A percentile compares a stretch with the other conserved stretches of the same genome.
Evolutionary conservation across 92 coral and sea anemone species (phyloP).

Genomic region (Umimayanthus chanpuru): DNA sequence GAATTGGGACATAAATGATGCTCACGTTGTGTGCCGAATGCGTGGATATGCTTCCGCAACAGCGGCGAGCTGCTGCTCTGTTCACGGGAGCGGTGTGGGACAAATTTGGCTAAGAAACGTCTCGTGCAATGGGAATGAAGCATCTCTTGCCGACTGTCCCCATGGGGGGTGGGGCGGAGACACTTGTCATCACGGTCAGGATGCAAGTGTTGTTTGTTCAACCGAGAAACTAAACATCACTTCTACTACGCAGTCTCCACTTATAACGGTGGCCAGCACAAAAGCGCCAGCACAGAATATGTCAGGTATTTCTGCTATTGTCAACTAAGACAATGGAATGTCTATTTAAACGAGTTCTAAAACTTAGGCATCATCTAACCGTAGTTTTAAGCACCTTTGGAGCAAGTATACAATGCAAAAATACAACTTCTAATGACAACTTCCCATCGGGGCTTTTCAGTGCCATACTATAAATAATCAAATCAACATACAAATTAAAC

Average conservation of each 20-base stretch:
- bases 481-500: too few species aligned
- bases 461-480: too few species aligned
- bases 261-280: not conserved
- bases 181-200: conserved; percentile 48
- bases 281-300: conserved; percentile 11
- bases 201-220: conserved; percentile 52
- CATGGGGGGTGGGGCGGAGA: conserved; percentile 2
- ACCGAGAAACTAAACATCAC: not conserved
- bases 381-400: too few species aligned
- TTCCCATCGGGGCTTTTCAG: too few species aligned
- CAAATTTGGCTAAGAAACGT: conserved; percentile 38
- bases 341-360: too few species aligned
- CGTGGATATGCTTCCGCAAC: conserved; percentile 21
- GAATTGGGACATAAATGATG: conserved; percentile 31
- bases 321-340: not conserved
- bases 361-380: too few species aligned
- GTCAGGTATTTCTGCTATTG: not conserved
- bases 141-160: conserved; percentile 22
- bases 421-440: too few species aligned
- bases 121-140: conserved; percentile 46
- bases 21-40: conserved; percentile 33
- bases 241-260: not conserved
- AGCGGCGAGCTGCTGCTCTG: conserved; percentile 30
- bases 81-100: conserved; percentile 27
- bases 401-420: too few species aligned